These are phyloP conservation scores for Gryllus longicercus DNA, from an alignment of 2,888 invertebrate species.

Conservation along the genomic window DNA sequence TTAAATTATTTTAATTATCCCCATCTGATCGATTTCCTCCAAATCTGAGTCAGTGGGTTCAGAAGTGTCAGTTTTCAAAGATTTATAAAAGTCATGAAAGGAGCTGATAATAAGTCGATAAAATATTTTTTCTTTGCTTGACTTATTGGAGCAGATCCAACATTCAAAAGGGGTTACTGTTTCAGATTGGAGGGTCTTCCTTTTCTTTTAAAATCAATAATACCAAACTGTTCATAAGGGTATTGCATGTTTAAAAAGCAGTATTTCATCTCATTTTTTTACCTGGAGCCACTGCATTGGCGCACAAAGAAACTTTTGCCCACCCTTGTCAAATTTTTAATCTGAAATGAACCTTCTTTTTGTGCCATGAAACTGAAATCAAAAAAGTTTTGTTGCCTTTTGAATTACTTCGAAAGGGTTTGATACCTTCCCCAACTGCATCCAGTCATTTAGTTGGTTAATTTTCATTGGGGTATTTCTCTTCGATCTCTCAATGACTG, in stretches of 20 bases:
- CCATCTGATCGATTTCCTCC: too few species aligned
- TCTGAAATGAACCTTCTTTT: neutral
- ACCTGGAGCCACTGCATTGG: neutral
- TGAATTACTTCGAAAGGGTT: neutral
- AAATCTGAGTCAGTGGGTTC: too few species aligned
- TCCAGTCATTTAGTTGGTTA: neutral
- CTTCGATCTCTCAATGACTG: constrained; percentile 12
- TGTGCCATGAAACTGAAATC: neutral
- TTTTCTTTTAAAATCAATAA: neutral
- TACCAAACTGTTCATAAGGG: neutral
- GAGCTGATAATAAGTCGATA: constrained; percentile 24
- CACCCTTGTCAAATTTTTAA: neutral
- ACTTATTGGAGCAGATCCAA: neutral
- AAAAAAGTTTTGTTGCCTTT: neutral
- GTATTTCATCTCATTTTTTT: neutral
- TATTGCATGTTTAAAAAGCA: neutral
- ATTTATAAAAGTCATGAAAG: constrained; percentile 28
- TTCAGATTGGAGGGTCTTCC: neutral
- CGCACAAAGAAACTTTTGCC: neutral
- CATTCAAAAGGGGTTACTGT: neutral
- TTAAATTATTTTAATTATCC: too few species aligned
- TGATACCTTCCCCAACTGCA: neutral
- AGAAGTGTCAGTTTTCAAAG: constrained; percentile 23
- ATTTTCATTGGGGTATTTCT: neutral
- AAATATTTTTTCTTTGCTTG: neutral